phyloP scores from a whole-genome alignment of 2,888 invertebrate species.

The Heliconius aoede region DNA sequence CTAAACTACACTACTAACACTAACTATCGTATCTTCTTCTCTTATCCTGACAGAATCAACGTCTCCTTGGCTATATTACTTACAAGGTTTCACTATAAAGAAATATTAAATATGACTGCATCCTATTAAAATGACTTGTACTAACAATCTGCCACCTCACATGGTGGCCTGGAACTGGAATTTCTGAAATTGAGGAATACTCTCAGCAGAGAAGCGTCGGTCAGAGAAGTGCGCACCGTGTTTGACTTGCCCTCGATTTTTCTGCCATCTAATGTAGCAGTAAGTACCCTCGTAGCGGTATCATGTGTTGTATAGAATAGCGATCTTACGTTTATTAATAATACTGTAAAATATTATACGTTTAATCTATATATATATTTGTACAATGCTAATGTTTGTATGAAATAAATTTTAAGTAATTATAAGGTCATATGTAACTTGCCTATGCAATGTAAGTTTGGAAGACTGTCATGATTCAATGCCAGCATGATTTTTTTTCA shows the following conservation, averaged over 20 bases:
- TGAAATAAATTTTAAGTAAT: background rate
- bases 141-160: too few species aligned
- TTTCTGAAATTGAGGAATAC: too few species aligned
- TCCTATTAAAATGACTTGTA: too few species aligned
- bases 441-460: background rate
- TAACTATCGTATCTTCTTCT: too few species aligned
- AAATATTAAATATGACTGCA: background rate
- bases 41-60: too few species aligned
- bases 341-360: background rate
- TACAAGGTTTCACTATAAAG: background rate
- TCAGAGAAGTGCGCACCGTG: constrained; percentile 37
- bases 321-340: background rate
- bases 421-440: background rate
- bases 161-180: too few species aligned
- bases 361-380: background rate
- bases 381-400: too few species aligned
- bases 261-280: background rate
- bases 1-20: too few species aligned
- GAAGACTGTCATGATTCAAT: background rate
- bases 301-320: background rate
- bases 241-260: constrained; percentile 36
- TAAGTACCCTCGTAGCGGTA: background rate
- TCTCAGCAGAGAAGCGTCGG: too few species aligned
- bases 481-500: background rate
- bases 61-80: background rate